Evolutionary conservation across 2,888 invertebrate species (phyloP).

Genomic region (Leptinotarsa juncta): DNA sequence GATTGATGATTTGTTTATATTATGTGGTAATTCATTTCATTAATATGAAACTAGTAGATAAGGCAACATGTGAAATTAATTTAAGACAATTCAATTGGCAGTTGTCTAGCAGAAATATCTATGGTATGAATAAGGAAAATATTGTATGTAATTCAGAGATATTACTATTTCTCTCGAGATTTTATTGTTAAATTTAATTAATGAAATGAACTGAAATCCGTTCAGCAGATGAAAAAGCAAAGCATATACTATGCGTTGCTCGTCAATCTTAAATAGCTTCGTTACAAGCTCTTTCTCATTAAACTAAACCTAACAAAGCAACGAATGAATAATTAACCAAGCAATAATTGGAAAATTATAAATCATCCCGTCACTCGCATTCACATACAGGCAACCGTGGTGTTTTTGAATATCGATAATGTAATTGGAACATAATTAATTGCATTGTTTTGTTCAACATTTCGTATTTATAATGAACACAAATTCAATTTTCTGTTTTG

Average conservation of each 20-base stretch:
- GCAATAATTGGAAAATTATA: constrained; percentile 39
- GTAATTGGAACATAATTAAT: constrained; percentile 39
- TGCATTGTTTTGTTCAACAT: constrained; percentile 33
- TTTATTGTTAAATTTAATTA: too few species aligned
- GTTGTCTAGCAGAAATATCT: too few species aligned
- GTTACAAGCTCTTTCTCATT: constrained; percentile 31
- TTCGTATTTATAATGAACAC: constrained; percentile 33
- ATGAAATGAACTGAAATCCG: too few species aligned
- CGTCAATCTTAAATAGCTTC: constrained; percentile 23
- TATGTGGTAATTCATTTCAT: too few species aligned
- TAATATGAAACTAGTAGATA: too few species aligned
- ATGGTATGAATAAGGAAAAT: too few species aligned
- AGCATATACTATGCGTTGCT: not conserved
- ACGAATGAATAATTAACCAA: constrained; percentile 33
- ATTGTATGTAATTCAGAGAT: too few species aligned
- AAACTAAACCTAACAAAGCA: constrained; percentile 30
- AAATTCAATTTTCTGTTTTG: constrained; percentile 27
- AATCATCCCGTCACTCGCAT: constrained; percentile 27
- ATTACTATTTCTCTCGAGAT: too few species aligned
- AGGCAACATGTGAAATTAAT: too few species aligned
- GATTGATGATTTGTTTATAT: too few species aligned
- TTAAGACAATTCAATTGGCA: too few species aligned
- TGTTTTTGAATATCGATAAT: constrained; percentile 33
- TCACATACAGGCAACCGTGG: constrained; percentile 17
- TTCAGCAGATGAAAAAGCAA: too few species aligned